These are phyloP conservation scores for Bostrychus sinensis DNA, from an alignment of 2,113 vertebrate genomes.

Conservation along the genomic window DNA sequence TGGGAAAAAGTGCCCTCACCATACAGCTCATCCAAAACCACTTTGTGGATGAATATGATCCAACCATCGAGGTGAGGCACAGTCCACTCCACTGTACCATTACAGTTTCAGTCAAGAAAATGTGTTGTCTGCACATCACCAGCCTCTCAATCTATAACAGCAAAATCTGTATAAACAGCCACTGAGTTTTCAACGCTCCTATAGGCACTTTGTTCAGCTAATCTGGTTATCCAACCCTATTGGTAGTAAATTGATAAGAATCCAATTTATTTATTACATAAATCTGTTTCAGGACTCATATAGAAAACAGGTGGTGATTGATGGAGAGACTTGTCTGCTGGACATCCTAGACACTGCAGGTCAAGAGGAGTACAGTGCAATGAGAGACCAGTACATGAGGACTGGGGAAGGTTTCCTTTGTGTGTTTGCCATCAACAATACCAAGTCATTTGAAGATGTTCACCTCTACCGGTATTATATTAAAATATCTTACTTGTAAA, in stretches of 20 bases:
- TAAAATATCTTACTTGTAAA: too few relatives aligned
- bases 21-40: slow-evolving; percentile 89
- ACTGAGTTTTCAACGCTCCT: too few relatives aligned
- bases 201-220: too few relatives aligned
- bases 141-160: neutral
- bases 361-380: slow-evolving; percentile 85
- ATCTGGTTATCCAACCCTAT: too few relatives aligned
- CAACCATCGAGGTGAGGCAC: slow-evolving; percentile 79
- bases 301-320: slow-evolving; percentile 83
- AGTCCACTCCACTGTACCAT: neutral
- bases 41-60: slow-evolving; percentile 84
- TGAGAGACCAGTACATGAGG: slow-evolving; percentile 89
- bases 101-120: neutral
- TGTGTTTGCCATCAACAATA: slow-evolving; percentile 89
- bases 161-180: too few relatives aligned
- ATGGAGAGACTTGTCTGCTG: slow-evolving; percentile 82
- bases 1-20: slow-evolving; percentile 88
- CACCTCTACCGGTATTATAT: slow-evolving; percentile 83
- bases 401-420: slow-evolving; percentile 89
- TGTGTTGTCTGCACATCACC: neutral
- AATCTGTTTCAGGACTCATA: slow-evolving; percentile 74
- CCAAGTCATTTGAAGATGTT: slow-evolving; percentile 85
- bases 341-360: slow-evolving; percentile 84
- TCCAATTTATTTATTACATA: neutral
- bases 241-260: neutral